These are phyloP conservation scores for Chiroxiphia lanceolata DNA, from an alignment of 2,797 vertebrate genomes.

Conservation along the genomic window DNA sequence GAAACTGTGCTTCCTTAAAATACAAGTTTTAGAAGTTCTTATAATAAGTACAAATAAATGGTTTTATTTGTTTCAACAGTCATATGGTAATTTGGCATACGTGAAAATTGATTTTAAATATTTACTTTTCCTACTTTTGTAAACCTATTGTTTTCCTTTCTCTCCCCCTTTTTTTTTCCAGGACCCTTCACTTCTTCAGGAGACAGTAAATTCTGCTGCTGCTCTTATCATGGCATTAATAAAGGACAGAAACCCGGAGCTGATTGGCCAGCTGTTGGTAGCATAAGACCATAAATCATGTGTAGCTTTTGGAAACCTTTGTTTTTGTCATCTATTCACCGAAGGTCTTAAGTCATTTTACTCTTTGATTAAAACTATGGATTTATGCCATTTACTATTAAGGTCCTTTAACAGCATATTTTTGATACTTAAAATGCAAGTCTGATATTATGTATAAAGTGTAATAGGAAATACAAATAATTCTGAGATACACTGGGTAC, in stretches of 20 bases:
- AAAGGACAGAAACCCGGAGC: conserved; percentile 74
- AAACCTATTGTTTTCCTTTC: background rate
- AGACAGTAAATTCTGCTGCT: conserved; percentile 68
- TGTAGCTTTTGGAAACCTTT: conserved; percentile 22
- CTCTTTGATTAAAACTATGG: background rate
- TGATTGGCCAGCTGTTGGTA: conserved; percentile 75
- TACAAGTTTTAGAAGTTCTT: background rate
- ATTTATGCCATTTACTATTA: background rate
- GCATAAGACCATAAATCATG: conserved; percentile 56
- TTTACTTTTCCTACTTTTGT: background rate
- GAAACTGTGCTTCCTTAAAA: background rate
- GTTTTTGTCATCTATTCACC: conserved; percentile 26
- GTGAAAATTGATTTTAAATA: background rate
- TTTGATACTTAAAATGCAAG: conserved; percentile 53
- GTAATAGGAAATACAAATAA: background rate
- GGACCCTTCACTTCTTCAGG: conserved; percentile 68
- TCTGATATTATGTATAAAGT: background rate
- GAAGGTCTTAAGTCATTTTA: conserved; percentile 18
- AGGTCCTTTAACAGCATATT: conserved; percentile 21
- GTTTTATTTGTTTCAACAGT: background rate
- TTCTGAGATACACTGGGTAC: background rate
- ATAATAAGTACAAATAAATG: background rate
- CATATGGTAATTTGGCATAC: background rate
- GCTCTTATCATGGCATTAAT: conserved; percentile 73
- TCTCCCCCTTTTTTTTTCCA: background rate